Percentiles rank a stretch among this genome's conserved stretches.
phyloP scores from a whole-genome alignment of 2,797 vertebrate genomes.

The Scarus forsteni region DNA sequence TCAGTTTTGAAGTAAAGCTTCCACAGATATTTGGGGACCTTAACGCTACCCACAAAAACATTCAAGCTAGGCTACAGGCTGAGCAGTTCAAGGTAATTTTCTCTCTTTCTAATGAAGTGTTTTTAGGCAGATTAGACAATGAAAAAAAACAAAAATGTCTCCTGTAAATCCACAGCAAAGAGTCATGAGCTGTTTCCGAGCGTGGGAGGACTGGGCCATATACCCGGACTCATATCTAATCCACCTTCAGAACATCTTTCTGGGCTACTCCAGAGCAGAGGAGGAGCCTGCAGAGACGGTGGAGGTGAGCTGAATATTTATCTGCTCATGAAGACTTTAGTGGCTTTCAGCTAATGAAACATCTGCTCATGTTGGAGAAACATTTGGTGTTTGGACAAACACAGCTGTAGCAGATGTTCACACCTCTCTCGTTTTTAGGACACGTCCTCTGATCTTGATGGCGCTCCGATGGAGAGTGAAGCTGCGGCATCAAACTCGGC shows the following conservation, averaged over 20 bases:
- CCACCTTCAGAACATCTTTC: slow-evolving; percentile 87
- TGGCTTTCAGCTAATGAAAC: neutral
- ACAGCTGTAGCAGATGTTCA: neutral
- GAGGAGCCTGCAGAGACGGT: slow-evolving; percentile 73
- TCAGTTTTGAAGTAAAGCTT: slow-evolving; percentile 86
- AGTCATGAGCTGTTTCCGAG: slow-evolving; percentile 85
- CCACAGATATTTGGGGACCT: slow-evolving; percentile 86
- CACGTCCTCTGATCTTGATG: slow-evolving; percentile 72
- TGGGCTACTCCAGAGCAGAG: slow-evolving; percentile 82
- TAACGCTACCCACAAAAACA: slow-evolving; percentile 83
- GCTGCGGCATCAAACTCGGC: slow-evolving; percentile 66
- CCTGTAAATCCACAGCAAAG: slow-evolving; percentile 80
- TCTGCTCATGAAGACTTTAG: neutral
- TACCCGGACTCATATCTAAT: slow-evolving; percentile 87
- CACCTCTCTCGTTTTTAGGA: slow-evolving; percentile 52
- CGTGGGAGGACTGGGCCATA: slow-evolving; percentile 90
- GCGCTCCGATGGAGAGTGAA: slow-evolving; percentile 69
- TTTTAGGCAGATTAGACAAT: neutral
- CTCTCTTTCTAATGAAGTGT: neutral
- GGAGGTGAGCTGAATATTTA: slow-evolving; percentile 69
- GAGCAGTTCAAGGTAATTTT: slow-evolving; percentile 86
- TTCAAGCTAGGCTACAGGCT: slow-evolving; percentile 87
- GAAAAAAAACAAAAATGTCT: neutral
- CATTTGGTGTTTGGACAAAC: neutral
- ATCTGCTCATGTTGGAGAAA: neutral